Evolutionary conservation across 2,888 invertebrate genomes (phyloP).

Genomic region (Cynaeus angustus): DNA sequence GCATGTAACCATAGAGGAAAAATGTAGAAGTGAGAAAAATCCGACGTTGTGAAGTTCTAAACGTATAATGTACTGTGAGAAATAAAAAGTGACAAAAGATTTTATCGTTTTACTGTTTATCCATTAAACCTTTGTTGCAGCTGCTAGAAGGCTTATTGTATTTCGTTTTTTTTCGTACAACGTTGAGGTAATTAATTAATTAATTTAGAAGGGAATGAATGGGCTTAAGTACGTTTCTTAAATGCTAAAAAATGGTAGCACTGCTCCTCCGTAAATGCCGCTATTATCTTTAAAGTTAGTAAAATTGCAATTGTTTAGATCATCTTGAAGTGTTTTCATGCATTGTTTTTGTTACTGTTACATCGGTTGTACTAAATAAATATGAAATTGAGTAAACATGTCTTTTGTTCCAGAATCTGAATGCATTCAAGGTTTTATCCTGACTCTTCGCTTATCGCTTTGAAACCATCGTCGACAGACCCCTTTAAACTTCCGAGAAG

Average conservation of each 20-base stretch:
- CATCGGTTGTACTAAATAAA: neutral
- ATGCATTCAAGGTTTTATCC: slow-evolving; percentile 60
- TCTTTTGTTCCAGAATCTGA: slow-evolving; percentile 64
- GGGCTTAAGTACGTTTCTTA: too few relatives aligned
- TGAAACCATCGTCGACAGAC: slow-evolving; percentile 62
- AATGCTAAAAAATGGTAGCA: too few relatives aligned
- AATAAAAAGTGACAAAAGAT: neutral
- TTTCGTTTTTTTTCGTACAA: neutral
- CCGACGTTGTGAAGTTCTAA: neutral
- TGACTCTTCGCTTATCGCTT: slow-evolving; percentile 41
- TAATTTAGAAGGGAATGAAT: neutral
- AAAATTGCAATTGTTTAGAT: neutral
- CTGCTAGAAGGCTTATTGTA: neutral
- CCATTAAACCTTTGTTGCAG: neutral
- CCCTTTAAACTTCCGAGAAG: slow-evolving; percentile 61
- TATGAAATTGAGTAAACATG: slow-evolving; percentile 8
- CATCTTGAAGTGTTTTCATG: slow-evolving; percentile 5
- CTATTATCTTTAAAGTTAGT: neutral
- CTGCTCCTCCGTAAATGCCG: too few relatives aligned
- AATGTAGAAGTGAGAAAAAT: neutral
- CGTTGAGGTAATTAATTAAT: neutral
- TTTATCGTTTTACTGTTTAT: neutral
- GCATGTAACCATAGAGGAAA: neutral
- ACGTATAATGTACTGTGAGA: neutral
- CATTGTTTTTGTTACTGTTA: neutral